Evolutionary conservation across 2,888 invertebrate species (phyloP).

Genomic region (Pyrocoelia pectoralis): DNA sequence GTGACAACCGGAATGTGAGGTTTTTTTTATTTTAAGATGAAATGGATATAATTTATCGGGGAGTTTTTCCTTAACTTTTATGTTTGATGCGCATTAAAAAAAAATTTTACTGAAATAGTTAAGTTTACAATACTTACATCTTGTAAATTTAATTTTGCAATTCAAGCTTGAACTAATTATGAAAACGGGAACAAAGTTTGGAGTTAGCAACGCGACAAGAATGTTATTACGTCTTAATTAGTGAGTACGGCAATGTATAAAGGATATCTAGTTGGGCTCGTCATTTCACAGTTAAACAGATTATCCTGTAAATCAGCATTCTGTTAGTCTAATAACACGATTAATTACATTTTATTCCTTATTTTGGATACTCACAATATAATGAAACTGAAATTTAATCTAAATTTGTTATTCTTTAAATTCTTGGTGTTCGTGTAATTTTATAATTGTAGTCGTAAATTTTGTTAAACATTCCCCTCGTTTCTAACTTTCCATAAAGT

Average conservation of each 20-base stretch:
- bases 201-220: constrained; percentile 22
- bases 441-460: constrained; percentile 29
- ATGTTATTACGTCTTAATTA: constrained; percentile 27
- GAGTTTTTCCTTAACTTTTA: constrained; percentile 8
- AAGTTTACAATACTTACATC: not conserved
- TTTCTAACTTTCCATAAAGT: constrained; percentile 31
- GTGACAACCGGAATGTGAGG: constrained; percentile 32
- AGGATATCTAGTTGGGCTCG: constrained; percentile 16
- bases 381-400: constrained; percentile 14
- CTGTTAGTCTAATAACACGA: not conserved
- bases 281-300: constrained; percentile 5
- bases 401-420: constrained; percentile 11
- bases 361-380: constrained; percentile 1
- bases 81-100: not conserved
- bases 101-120: not conserved
- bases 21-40: constrained; percentile 24
- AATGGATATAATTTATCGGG: constrained; percentile 33
- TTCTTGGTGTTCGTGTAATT: constrained; percentile 9
- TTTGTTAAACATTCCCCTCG: constrained; percentile 31
- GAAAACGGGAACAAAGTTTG: constrained; percentile 19
- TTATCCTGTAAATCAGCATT: constrained; percentile 3
- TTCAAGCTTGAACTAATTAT: constrained; percentile 26
- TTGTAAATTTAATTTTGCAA: constrained; percentile 11
- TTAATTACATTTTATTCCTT: constrained; percentile 1
- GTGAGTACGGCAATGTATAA: constrained; percentile 22